Base-by-base conservation (phyloP, 2,113 vertebrate species). In the Oceanodroma tethys region DNA sequence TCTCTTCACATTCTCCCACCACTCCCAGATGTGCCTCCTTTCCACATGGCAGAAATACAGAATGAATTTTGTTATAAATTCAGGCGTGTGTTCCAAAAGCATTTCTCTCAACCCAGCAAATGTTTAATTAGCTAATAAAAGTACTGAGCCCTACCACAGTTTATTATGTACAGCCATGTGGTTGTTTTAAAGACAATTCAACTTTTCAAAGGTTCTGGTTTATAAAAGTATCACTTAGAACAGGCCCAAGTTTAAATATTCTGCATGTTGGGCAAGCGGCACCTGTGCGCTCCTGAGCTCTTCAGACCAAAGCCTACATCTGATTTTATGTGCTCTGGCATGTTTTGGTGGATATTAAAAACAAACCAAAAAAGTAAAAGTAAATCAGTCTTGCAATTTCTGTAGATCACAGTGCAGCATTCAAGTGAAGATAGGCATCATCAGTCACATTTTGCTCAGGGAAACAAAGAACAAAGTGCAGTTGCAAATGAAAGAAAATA, bases 81-180 rank as follows among this genome's bases (percentile, higher is more conserved):
- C 91, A 95, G 89, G 86, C 48, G 19, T 84, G 75, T 81, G 90
- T 70, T 95, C 83, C 81, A 95, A 96, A 91, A 87, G 66, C 80
- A 72, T 76, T 95, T 88, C 74, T 81, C 56, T 91, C 58, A 86
- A 63, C 70, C 38, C 30, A 91, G 55, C 58, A 94, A 85, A 91
- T 50, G 36, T 75, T 96, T 96, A 91, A 95, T 95, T 92, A 94
- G 72, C 40, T 90, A 95, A 92, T 97, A 96, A 96, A 97, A 96
- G 92, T 74, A 95, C 81, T 93, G 70, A 96, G 93, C 86, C 88
- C 96, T 88, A 97, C 94, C 96, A 88, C 94, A 95, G 94, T 95
- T 96, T 94, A 97, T 94, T 93, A 96, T 43, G 32, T 81, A 67
- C 63, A 90, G 90, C 90, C 97, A 97, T 95, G 93, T 93, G 96